Evolutionary conservation across 2,888 invertebrate genomes (phyloP).

Genomic region (Brachyopa scutellaris): DNA sequence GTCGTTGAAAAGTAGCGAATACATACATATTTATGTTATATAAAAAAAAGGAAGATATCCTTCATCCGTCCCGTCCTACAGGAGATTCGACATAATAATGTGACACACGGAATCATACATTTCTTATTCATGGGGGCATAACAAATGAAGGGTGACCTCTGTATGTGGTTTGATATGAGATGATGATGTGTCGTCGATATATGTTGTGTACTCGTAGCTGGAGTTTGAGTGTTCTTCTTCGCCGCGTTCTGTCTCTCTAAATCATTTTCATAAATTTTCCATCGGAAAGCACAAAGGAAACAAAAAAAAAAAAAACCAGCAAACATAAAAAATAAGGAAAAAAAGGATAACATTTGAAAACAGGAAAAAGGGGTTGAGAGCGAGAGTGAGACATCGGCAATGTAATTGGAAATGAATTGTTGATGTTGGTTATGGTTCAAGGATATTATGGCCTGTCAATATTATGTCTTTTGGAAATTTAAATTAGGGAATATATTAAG

Average conservation of each 20-base stretch:
- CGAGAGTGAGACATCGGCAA: slow-evolving; percentile 29
- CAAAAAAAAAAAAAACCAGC: not conserved
- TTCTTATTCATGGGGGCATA: slow-evolving; percentile 63
- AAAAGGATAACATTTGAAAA: not conserved
- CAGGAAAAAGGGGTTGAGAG: not conserved
- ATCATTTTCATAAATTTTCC: slow-evolving; percentile 63
- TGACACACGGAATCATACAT: slow-evolving; percentile 61
- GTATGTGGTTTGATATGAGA: slow-evolving; percentile 39
- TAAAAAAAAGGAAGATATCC: not conserved
- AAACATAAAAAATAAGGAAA: not conserved
- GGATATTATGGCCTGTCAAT: slow-evolving; percentile 24
- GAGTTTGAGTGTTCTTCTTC: not conserved
- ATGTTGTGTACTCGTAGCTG: too few species aligned
- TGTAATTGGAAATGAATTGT: slow-evolving; percentile 68
- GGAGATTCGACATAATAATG: slow-evolving; percentile 48
- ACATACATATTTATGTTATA: too few species aligned
- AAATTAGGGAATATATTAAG: too few species aligned
- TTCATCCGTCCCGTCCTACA: not conserved
- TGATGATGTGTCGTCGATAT: not conserved
- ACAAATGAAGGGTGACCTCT: slow-evolving; percentile 68
- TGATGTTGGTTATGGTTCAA: slow-evolving; percentile 58
- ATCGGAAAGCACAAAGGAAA: slow-evolving; percentile 18
- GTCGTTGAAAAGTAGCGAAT: slow-evolving; percentile 15
- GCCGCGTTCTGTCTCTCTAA: slow-evolving; percentile 9
- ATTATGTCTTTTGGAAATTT: too few species aligned